These are phyloP conservation scores for Sylvia borin DNA, from an alignment of 2,797 vertebrate genomes.

Conservation along the genomic window DNA sequence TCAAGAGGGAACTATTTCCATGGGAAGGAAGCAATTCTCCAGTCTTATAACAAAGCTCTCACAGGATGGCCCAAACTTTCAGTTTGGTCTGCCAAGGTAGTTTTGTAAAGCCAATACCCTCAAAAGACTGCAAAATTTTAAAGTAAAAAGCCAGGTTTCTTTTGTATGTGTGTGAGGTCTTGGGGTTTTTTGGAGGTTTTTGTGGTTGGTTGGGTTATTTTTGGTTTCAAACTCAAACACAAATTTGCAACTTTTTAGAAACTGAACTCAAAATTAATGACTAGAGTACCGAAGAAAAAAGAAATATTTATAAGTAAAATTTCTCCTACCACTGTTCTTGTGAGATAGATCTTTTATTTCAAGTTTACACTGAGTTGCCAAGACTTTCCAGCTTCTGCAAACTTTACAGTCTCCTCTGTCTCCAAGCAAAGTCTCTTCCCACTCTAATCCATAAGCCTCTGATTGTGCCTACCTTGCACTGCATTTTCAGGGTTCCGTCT, in stretches of 20 bases:
- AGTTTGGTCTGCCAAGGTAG: neutral
- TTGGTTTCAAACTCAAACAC: neutral
- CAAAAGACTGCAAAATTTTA: neutral
- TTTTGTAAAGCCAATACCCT: neutral
- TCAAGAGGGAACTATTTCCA: neutral
- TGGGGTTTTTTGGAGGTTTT: fast-evolving
- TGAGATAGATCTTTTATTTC: neutral
- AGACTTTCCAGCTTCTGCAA: neutral
- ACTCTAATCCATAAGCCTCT: neutral
- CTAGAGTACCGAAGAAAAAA: neutral
- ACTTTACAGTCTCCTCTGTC: neutral
- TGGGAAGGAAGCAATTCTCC: neutral
- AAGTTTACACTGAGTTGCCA: neutral
- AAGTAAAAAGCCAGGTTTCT: neutral
- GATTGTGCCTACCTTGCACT: neutral
- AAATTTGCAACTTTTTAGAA: neutral
- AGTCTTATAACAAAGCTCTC: neutral
- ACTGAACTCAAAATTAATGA: neutral
- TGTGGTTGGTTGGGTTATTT: neutral
- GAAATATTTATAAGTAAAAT: neutral
- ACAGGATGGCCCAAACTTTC: neutral
- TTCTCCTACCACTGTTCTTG: neutral
- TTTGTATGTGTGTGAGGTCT: no score
- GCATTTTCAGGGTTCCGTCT: neutral
- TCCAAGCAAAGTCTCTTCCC: neutral